Percentiles rank a stretch among this genome's conserved stretches.
phyloP scores from a whole-genome alignment of 2,888 invertebrate genomes.

The Acronicta alni region DNA sequence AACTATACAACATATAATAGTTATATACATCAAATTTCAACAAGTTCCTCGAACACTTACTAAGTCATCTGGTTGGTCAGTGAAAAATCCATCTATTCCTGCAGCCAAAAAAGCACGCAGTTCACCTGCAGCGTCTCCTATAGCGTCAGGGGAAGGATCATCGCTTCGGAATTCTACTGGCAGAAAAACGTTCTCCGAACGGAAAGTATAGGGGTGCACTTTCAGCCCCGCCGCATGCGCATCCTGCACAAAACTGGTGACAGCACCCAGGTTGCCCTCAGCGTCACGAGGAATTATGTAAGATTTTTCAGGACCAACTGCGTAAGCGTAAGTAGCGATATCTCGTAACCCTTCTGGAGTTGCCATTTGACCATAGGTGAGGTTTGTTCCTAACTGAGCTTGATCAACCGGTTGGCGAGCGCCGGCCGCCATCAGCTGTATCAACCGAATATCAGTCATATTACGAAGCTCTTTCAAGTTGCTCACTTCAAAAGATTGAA shows the following conservation, averaged over 20 bases:
- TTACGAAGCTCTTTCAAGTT: conserved; percentile 78
- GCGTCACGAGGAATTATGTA: conserved; percentile 78
- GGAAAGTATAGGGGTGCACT: conserved; percentile 83
- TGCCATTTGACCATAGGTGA: conserved; percentile 81
- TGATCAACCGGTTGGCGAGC: conserved; percentile 76
- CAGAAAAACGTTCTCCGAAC: conserved; percentile 78
- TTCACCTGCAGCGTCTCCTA: conserved; percentile 76
- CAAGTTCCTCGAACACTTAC: conserved; percentile 69
- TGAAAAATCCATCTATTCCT: conserved; percentile 82
- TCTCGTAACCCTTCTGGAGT: conserved; percentile 77
- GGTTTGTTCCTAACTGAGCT: conserved; percentile 62
- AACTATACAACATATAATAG: neutral
- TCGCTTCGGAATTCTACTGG: conserved; percentile 75
- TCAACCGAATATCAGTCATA: conserved; percentile 75
- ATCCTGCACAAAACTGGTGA: conserved; percentile 74
- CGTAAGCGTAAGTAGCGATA: conserved; percentile 79
- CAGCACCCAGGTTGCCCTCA: conserved; percentile 67
- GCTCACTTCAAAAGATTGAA: conserved; percentile 83
- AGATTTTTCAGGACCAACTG: conserved; percentile 81
- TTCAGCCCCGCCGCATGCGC: conserved; percentile 80
- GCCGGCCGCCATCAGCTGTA: conserved; percentile 70
- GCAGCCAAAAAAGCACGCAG: conserved; percentile 72
- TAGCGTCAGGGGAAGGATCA: conserved; percentile 63
- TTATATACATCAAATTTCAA: conserved; percentile 19
- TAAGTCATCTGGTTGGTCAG: conserved; percentile 81